Evolutionary conservation across 2,797 vertebrate genomes (phyloP), one percentile per base, ranked within the genome.

Genomic region (Petrocephalus schoutedeni): DNA sequence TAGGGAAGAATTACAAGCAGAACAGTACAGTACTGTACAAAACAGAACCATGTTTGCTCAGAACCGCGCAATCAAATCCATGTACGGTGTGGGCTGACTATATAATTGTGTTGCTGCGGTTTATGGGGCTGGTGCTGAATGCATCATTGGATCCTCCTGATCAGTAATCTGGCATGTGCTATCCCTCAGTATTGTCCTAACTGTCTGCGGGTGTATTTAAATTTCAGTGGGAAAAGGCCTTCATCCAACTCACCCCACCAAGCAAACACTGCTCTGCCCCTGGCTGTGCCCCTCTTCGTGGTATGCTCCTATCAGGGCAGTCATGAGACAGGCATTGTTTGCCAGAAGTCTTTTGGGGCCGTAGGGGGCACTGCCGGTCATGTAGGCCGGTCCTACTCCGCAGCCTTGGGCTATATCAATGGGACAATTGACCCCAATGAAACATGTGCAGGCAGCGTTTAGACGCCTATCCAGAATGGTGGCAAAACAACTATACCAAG

Each of bases 301-400:
- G 87, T 89, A 88, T 89, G 86, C 77, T 86, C 67, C 64, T 67
- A 84, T 87, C 28, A 87, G 74, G 54, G 51, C 67, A 58, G 77
- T 89, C 88, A 88, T 89, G 85, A 85, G 36, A 90, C 49, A 57
- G 32, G 89, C 87, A 91, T 89, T 89, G 88, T 77, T 86, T 54
- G 56, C 54, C 64, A 87, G 87, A 8, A 49, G 19, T 88, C 28
- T 86, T 21, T 87, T 87, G 74, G 36, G 64, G 51, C 74, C 86
- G 86, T 87, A 80, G 53, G 36, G 87, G 88, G 77, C 89, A 91
- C 89, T 45, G 64, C 41, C 64, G 85, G 89, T 91, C 88, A 90
- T 77, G 80, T 89, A 87, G 14, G 9, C 14, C 14, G 16, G 0
- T 32, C 23, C 41, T 71, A 6, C 54, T 28, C 23, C n/a, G 4